phyloP scores from a whole-genome alignment of 1,140 invertebrate genomes.

The Batillaria attramentaria region DNA sequence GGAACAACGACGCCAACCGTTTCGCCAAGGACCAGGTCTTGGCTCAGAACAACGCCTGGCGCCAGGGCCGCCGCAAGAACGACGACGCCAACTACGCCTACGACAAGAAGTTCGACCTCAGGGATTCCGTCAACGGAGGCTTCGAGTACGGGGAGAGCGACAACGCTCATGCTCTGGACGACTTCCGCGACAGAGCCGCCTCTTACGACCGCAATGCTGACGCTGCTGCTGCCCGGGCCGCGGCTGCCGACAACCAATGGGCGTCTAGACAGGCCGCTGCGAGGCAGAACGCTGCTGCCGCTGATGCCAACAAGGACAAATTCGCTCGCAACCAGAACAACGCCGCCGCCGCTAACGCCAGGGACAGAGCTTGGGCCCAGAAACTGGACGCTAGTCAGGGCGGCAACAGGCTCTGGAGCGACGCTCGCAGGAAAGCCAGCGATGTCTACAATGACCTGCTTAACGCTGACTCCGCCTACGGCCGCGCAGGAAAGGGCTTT shows the following conservation, averaged over 20 bases:
- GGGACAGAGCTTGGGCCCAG: constrained; percentile 32
- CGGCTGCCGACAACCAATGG: constrained; percentile 29
- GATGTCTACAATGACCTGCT: constrained; percentile 36
- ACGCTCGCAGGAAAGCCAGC: constrained; percentile 29
- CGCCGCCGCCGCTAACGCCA: constrained; percentile 23
- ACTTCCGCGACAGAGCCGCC: constrained; percentile 16
- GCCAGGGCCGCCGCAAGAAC: constrained; percentile 22
- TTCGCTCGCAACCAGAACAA: constrained; percentile 18
- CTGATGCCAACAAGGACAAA: constrained; percentile 31
- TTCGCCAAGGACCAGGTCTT: neutral
- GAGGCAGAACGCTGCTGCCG: constrained; percentile 25
- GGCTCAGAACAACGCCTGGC: constrained; percentile 1
- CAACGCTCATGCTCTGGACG: constrained; percentile 26
- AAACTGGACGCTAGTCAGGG: constrained; percentile 32
- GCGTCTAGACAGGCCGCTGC: constrained; percentile 21
- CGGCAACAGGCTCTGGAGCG: constrained; percentile 20
- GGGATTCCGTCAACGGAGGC: constrained; percentile 26
- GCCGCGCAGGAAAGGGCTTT: neutral
- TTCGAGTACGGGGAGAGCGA: constrained; percentile 6
- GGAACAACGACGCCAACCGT: constrained; percentile 9
- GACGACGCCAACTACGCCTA: constrained; percentile 31
- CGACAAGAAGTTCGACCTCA: constrained; percentile 37
- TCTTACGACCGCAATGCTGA: constrained; percentile 17
- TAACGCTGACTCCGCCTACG: constrained; percentile 28
- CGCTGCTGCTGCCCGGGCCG: constrained; percentile 3